Evolutionary conservation across 2,113 vertebrate species (phyloP), one percentile per base, ranked within the genome.

Genomic region (Psammodynastes pulverulentus): DNA sequence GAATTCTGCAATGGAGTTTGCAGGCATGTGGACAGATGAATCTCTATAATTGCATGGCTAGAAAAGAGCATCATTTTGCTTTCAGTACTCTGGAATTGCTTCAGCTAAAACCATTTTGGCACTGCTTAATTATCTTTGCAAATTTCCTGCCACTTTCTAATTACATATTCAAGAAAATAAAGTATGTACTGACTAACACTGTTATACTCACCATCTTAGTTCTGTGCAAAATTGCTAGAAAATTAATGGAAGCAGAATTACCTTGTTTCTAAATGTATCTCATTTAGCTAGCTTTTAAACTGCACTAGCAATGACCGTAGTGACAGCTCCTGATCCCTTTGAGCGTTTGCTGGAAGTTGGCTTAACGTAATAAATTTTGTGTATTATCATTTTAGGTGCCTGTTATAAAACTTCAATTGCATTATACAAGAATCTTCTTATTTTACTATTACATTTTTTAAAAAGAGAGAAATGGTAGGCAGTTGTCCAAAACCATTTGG

Each of bases 121-220:
- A 92, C 62, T 93, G 90, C 87, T 91, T 54, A 48, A 91, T 92
- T 95, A 48, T 94, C 84, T 88, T 94, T 96, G 91, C 95, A 92
- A 88, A 95, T 1, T 93, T 91, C 95, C 94, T 95, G 86, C 93
- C 92, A 94, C 92, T 92, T 94, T 62, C 85, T 91, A 91, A 91
- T 84, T 87, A 91, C n/a, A 49, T 48, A 51, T 62, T 87, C 84
- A 91, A 56, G 53, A 88, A 79, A 88, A 45, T 79, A 88, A 88
- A 88, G 58, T 52, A 88, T 29, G 67, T 23, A 72, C 24, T 88
- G 29, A 43, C 34, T 87, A 49, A 53, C 79, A 34, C n/a, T n/a
- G 94, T 67, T 43, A 88, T 89, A 94, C 67, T 93, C 92, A 90
- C 88, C 89, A 95, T 92, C 84, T 87, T 21, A 84, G 1, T 92